A percentile compares a stretch with the other conserved stretches of the same genome.
These are phyloP conservation scores for Xiphydria camelus DNA, from an alignment of 2,888 invertebrate genomes.

Conservation along the genomic window DNA sequence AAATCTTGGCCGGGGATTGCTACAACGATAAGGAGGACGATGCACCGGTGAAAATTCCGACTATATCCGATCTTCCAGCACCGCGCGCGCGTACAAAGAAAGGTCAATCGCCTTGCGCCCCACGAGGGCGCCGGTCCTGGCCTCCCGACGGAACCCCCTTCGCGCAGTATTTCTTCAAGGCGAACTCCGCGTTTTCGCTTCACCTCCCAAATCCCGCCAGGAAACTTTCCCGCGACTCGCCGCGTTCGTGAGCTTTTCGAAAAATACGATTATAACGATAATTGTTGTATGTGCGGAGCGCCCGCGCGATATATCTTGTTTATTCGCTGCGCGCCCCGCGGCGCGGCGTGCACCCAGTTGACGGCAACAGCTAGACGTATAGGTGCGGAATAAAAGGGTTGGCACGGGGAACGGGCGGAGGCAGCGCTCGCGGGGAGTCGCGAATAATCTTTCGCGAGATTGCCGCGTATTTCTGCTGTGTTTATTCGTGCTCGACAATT, in stretches of 20 bases:
- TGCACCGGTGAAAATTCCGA: too few relatives aligned
- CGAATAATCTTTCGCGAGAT: constrained; percentile 28
- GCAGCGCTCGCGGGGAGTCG: constrained; percentile 30
- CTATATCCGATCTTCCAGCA: too few relatives aligned
- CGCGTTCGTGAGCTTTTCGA: constrained; percentile 39
- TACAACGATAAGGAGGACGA: too few relatives aligned
- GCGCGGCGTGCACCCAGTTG: constrained; percentile 23
- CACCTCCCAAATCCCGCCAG: constrained; percentile 50
- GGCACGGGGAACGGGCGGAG: constrained; percentile 33
- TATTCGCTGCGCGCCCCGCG: constrained; percentile 40
- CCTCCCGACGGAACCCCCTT: constrained; percentile 9
- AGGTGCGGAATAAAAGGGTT: constrained; percentile 17
- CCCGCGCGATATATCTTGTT: constrained; percentile 46
- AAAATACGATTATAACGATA: constrained; percentile 56
- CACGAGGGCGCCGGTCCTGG: constrained; percentile 9
- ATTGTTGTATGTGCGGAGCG: constrained; percentile 54
- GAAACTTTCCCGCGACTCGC: constrained; percentile 38
- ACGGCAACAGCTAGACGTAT: constrained; percentile 6
- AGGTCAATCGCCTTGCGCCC: constrained; percentile 9
- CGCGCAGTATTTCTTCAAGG: constrained; percentile 18
- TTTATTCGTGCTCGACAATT: constrained; percentile 16
- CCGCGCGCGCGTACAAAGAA: too few relatives aligned
- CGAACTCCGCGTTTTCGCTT: constrained; percentile 41
- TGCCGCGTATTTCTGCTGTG: too few relatives aligned
- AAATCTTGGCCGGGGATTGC: too few relatives aligned